Base-by-base conservation (phyloP, 2,797 vertebrate species). In the Odontamblyopus rebecca region DNA sequence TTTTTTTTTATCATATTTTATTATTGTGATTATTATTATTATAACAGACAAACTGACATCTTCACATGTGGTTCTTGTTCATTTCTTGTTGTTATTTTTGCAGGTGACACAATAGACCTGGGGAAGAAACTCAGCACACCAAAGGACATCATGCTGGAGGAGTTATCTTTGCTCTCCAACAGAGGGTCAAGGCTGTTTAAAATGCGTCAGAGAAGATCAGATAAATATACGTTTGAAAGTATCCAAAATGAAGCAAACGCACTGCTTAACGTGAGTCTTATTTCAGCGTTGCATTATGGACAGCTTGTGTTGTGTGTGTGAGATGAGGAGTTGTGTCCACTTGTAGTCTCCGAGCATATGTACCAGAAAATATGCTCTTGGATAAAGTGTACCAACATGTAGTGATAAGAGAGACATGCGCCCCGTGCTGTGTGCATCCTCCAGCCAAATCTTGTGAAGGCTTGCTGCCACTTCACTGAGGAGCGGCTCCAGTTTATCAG, bases 131-230 rank as follows among this genome's bases (percentile, higher is more conserved):
- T 97, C 81, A 96, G 96, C 88, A 93, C 93, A 0, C 97, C 97
- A 15, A 96, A 95, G 89, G 98, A 99, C 82, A 98, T 99, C 82
- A 99, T 99, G 98, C 83, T 99, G 86, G 98, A 99, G 88, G 98
- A 99, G 80, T 74, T 99, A 53, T 98, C 98, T 0, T 92, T 96
- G 32, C 93, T 95, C 70, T 94, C 95, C 85, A 99, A 99, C 89
- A 94, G 96, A 88, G 98, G 98, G 0, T 97, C 98, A 61, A 94
- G 97, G 9, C 95, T 99, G 53, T 99, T 99, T 88, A 99, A 98
- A 92, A 97, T 96, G 94, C 94, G 97, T 23, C 97, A 99, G 92
- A 93, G 96, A 70, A 94, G 98, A 87, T 99, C 97, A n/a, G 98
- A 99, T 61, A 99, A 99, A 84, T 99, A 99, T 77, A 99, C 97